These are phyloP conservation scores for Enteromius radiatus DNA, from an alignment of 2,797 vertebrate species.

Conservation along the genomic window DNA sequence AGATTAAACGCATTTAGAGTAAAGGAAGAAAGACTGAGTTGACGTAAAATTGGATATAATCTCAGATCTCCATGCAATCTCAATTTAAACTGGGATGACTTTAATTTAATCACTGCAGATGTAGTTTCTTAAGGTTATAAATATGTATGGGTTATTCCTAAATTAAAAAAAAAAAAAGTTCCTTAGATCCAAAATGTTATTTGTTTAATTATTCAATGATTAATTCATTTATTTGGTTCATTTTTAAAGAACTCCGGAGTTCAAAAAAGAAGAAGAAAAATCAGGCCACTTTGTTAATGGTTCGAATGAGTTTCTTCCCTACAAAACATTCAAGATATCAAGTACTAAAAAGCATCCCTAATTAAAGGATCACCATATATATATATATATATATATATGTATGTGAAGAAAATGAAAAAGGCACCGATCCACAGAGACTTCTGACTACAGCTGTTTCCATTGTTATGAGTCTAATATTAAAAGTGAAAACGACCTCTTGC, in stretches of 20 bases:
- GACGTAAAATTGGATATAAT: background rate
- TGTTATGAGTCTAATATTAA: constrained; percentile 43
- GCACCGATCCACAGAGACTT: background rate
- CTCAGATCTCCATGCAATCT: background rate
- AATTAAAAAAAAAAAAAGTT: no score
- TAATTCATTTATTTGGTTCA: background rate
- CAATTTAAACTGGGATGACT: background rate
- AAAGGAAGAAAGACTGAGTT: background rate
- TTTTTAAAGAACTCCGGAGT: background rate
- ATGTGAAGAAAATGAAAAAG: constrained; percentile 6
- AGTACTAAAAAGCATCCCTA: background rate
- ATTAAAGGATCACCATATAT: background rate
- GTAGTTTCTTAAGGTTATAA: background rate
- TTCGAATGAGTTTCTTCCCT: background rate
- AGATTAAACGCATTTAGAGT: background rate
- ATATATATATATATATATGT: background rate
- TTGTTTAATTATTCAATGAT: background rate
- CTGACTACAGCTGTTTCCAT: constrained; percentile 28
- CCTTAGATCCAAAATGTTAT: background rate
- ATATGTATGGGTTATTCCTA: no score
- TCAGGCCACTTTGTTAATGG: background rate
- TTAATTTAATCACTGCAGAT: background rate
- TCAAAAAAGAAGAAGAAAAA: background rate
- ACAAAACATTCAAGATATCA: background rate
- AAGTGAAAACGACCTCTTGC: constrained; percentile 22